A percentile compares a stretch with the other conserved stretches of the same genome.
Evolutionary conservation across 2,888 invertebrate species (phyloP).

Genomic region (Aethes cnicana): DNA sequence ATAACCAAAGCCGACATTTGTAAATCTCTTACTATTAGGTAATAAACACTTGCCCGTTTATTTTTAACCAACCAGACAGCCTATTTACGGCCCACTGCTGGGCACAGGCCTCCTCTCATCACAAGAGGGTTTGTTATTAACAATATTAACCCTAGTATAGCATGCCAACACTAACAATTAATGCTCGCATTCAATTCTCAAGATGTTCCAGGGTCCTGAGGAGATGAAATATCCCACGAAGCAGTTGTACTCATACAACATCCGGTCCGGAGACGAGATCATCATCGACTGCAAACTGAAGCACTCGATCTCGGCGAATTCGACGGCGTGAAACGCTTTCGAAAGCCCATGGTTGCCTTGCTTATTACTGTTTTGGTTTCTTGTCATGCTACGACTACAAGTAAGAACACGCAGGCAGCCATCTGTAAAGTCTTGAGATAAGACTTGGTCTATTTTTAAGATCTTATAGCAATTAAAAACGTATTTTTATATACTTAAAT

Average conservation of each 20-base stretch:
- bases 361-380: background rate
- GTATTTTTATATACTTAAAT: constrained; percentile 34
- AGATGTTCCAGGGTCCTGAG: constrained; percentile 86
- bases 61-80: too few relatives aligned
- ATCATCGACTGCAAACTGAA: constrained; percentile 91
- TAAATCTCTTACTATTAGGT: too few relatives aligned
- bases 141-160: background rate
- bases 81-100: too few relatives aligned
- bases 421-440: too few relatives aligned
- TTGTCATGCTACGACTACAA: background rate
- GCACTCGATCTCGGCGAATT: constrained; percentile 69
- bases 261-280: constrained; percentile 94
- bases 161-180: constrained; percentile 27
- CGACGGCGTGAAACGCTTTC: constrained; percentile 44
- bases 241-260: constrained; percentile 95
- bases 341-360: background rate
- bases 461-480: constrained; percentile 5
- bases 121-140: too few relatives aligned
- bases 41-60: too few relatives aligned
- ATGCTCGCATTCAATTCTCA: constrained; percentile 35
- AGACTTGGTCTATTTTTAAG: too few relatives aligned
- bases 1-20: too few relatives aligned
- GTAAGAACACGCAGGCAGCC: background rate
- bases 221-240: constrained; percentile 95
- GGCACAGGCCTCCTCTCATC: too few relatives aligned